Evolutionary conservation across 2,888 invertebrate species (phyloP).

Genomic region (Athetis lepigone): DNA sequence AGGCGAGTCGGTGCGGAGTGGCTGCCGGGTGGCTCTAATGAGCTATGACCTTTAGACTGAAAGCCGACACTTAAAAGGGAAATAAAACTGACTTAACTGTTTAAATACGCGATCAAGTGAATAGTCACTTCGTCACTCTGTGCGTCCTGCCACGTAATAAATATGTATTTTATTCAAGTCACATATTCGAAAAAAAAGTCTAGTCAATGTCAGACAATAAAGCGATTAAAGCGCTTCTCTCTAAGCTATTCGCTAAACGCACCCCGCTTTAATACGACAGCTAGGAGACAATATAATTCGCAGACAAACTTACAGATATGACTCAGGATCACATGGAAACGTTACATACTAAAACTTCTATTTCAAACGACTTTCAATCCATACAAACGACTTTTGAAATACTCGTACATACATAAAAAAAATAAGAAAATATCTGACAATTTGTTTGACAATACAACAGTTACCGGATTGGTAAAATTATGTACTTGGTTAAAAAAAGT

Average conservation of each 20-base stretch:
- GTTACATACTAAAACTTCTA: conserved; percentile 51
- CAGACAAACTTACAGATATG: conserved; percentile 70
- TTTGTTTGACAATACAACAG: conserved; percentile 36
- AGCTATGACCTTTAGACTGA: too few relatives aligned
- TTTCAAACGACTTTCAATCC: too few relatives aligned
- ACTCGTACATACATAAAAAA: conserved; percentile 24
- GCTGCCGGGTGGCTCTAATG: too few relatives aligned
- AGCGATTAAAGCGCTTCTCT: conserved; percentile 19
- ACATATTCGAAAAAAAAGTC: background rate
- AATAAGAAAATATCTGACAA: conserved; percentile 25
- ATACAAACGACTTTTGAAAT: conserved; percentile 43
- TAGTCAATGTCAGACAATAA: background rate
- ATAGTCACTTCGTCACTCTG: too few relatives aligned
- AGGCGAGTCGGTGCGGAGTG: too few relatives aligned
- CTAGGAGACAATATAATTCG: conserved; percentile 52
- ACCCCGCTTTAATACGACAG: conserved; percentile 34
- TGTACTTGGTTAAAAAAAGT: conserved; percentile 40
- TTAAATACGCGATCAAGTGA: too few relatives aligned
- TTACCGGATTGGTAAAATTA: conserved; percentile 22
- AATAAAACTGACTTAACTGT: too few relatives aligned
- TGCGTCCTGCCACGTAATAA: too few relatives aligned
- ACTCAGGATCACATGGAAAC: conserved; percentile 69
- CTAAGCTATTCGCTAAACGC: conserved; percentile 40
- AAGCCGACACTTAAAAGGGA: too few relatives aligned
- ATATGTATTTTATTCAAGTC: too few relatives aligned